Percentiles rank a stretch among this genome's conserved stretches.
These are phyloP conservation scores for Pongo abelii DNA, from an alignment of 2,113 vertebrate genomes.

Conservation along the genomic window DNA sequence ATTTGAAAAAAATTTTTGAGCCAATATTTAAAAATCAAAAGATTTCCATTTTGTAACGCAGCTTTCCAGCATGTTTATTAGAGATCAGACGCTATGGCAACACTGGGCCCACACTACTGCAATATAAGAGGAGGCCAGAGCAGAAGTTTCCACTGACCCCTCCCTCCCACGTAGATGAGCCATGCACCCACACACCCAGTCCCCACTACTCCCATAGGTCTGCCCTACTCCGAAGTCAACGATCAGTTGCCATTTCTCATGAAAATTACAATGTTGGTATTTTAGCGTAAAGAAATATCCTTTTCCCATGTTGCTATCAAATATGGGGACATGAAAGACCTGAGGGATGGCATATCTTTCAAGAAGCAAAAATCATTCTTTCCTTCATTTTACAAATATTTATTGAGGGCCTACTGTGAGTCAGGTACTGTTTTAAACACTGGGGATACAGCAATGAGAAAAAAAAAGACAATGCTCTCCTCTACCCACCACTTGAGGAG, in stretches of 20 bases:
- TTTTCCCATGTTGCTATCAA: background rate
- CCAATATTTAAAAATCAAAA: conserved; percentile 11
- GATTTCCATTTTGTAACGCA: background rate
- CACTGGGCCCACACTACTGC: background rate
- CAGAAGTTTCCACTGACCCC: background rate
- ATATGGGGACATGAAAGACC: background rate
- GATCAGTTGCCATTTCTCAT: background rate
- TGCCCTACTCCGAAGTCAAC: background rate
- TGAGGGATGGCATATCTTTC: background rate
- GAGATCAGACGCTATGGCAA: background rate
- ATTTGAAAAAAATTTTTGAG: background rate
- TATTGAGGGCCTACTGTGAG: background rate
- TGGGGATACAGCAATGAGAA: background rate
- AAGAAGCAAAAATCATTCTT: background rate
- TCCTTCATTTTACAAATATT: background rate
- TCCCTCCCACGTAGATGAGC: background rate
- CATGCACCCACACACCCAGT: background rate
- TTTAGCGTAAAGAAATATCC: background rate
- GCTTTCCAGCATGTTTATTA: background rate
- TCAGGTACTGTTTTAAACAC: background rate
- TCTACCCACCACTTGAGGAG: background rate
- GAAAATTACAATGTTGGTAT: background rate
- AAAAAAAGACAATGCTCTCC: background rate
- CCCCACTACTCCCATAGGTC: background rate
- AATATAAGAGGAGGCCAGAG: background rate